Evolutionary conservation across 2,888 invertebrate genomes (phyloP).

Genomic region (Oligia strigilis): DNA sequence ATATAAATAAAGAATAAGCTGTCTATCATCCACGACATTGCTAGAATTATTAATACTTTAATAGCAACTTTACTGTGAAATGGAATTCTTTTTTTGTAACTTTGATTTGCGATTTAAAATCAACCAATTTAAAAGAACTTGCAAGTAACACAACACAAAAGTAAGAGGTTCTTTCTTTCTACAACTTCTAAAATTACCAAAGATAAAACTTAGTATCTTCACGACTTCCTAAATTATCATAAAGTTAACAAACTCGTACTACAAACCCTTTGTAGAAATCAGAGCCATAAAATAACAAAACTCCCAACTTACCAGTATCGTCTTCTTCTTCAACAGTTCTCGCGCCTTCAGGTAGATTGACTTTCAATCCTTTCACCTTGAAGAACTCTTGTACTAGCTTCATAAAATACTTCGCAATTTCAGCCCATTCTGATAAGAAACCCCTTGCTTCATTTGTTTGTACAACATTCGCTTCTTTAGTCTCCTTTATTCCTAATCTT

Average conservation of each 20-base stretch:
- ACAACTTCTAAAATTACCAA: no score
- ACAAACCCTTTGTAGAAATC: background rate
- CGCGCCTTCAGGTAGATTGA: slow-evolving; percentile 86
- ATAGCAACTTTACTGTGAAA: no score
- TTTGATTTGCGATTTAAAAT: background rate
- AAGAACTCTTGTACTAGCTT: slow-evolving; percentile 85
- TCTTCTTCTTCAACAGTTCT: slow-evolving; percentile 82
- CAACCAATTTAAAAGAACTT: background rate
- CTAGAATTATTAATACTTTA: background rate
- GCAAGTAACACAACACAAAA: background rate
- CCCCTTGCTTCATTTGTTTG: slow-evolving; percentile 77
- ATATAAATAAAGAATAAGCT: no score
- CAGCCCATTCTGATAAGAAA: slow-evolving; percentile 86
- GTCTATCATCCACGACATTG: background rate
- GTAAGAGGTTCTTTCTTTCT: background rate
- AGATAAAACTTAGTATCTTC: background rate
- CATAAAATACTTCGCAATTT: slow-evolving; percentile 85
- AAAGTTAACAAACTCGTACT: background rate
- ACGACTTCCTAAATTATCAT: background rate
- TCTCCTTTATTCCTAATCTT: slow-evolving; percentile 73
- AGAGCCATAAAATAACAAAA: background rate
- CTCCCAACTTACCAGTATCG: slow-evolving; percentile 73
- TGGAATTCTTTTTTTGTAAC: background rate
- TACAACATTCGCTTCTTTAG: slow-evolving; percentile 63
- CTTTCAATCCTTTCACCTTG: slow-evolving; percentile 83